A percentile compares a stretch with the other conserved stretches of the same genome.
Conservation (phyloP, 2,888 invertebrate species). For the Erpobdella octoculata region DNA sequence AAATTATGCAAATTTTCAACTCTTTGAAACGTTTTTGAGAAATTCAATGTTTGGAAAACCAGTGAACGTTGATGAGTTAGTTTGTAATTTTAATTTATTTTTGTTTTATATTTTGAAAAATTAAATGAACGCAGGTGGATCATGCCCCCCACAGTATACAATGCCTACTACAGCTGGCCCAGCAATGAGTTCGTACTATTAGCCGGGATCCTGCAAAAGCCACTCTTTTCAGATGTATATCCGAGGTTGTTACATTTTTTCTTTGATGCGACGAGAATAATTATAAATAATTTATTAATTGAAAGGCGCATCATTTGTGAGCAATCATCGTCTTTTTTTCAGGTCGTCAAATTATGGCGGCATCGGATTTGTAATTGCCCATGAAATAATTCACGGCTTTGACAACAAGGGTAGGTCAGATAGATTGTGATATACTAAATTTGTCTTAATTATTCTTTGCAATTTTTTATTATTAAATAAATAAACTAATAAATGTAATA, state of each 20-base stretch:
- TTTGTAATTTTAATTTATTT: background rate
- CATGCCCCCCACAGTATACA: background rate
- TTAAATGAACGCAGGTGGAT: slow-evolving; percentile 1
- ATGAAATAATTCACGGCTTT: slow-evolving; percentile 8
- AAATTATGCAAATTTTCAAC: background rate
- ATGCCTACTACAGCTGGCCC: background rate
- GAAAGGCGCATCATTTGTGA: too few species aligned
- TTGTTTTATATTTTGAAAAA: background rate
- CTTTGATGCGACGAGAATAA: too few species aligned
- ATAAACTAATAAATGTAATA: too few species aligned
- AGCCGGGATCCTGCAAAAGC: background rate
- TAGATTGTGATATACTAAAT: too few species aligned
- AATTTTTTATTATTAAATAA: too few species aligned
- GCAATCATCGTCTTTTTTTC: too few species aligned
- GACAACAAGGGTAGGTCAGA: background rate
- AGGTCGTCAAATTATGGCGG: background rate
- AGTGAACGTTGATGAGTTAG: background rate
- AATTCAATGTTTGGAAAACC: background rate
- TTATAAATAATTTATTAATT: too few species aligned
- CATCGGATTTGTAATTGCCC: background rate
- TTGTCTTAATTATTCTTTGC: too few species aligned
- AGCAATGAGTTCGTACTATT: background rate
- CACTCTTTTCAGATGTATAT: background rate
- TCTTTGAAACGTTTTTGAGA: background rate
- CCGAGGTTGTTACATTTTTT: background rate